A percentile compares a stretch with the other conserved stretches of the same genome.
phyloP scores from a whole-genome alignment of 1,140 invertebrate species.

The Drosophila trapezifrons region DNA sequence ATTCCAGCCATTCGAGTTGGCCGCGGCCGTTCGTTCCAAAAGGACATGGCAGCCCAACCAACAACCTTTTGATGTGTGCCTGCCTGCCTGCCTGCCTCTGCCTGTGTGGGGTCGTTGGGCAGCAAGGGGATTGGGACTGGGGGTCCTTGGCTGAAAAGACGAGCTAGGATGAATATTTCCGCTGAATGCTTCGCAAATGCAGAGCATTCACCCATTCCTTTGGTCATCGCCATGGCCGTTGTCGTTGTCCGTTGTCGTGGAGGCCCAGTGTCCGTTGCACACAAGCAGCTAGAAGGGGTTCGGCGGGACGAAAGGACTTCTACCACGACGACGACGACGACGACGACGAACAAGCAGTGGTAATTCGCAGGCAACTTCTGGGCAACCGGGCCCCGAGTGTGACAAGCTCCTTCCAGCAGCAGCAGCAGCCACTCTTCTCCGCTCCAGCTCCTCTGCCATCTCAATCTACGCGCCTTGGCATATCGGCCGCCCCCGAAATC shows the following conservation, averaged over 20 bases:
- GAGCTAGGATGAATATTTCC: conserved; percentile 79
- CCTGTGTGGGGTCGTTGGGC: conserved; percentile 32
- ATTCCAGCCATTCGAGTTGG: conserved; percentile 33
- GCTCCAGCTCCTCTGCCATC: conserved; percentile 26
- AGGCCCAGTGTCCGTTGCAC: conserved; percentile 27
- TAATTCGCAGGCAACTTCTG: conserved; percentile 78
- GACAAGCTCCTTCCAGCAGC: conserved; percentile 50
- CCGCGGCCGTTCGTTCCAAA: conserved; percentile 36
- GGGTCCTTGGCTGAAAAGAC: conserved; percentile 70
- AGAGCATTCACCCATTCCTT: conserved; percentile 79
- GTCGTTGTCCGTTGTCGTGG: conserved; percentile 38
- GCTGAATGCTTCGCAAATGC: conserved; percentile 79
- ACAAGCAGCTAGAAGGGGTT: conserved; percentile 9
- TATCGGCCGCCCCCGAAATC: conserved; percentile 70
- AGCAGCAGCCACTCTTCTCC: conserved; percentile 35
- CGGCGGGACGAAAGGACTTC: conserved; percentile 11
- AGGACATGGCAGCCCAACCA: conserved; percentile 59
- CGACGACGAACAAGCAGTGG: conserved; percentile 65
- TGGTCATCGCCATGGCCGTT: conserved; percentile 67
- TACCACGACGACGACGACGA: conserved; percentile 28
- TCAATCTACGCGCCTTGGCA: conserved; percentile 65
- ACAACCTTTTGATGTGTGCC: conserved; percentile 71
- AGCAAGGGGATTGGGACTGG: background rate
- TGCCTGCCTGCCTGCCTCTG: conserved; percentile 3
- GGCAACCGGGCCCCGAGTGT: conserved; percentile 43